Conservation (phyloP, 2,113 vertebrate species). For the Craseonycteris thonglongyai region DNA sequence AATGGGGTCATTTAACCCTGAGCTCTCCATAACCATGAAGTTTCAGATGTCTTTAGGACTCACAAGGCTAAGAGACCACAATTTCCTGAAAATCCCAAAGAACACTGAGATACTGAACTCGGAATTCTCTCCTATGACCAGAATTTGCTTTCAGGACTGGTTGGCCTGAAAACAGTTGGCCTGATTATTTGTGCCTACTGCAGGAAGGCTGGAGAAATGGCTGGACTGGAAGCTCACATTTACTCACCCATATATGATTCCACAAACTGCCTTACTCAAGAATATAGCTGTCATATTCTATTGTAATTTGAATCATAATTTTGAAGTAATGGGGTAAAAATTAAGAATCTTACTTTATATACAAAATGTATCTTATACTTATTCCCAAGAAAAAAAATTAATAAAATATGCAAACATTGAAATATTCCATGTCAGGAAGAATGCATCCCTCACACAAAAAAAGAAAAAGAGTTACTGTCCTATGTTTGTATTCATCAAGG, state of each 20-base stretch:
- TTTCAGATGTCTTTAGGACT: conserved; percentile 5
- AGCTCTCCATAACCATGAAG: background rate
- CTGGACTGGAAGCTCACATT: background rate
- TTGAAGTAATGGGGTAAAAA: background rate
- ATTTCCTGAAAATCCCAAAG: background rate
- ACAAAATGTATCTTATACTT: background rate
- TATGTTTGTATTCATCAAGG: background rate
- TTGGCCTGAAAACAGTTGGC: no score
- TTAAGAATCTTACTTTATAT: background rate
- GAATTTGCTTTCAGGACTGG: background rate
- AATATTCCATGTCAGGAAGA: background rate
- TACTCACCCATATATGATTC: background rate
- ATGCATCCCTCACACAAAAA: background rate
- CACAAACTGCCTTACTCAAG: background rate
- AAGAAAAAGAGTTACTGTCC: background rate
- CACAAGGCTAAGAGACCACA: background rate
- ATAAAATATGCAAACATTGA: background rate
- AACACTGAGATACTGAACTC: conserved; percentile 1
- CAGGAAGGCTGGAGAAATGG: background rate
- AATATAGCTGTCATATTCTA: background rate
- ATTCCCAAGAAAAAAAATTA: conserved; percentile 10
- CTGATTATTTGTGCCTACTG: background rate
- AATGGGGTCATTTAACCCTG: background rate
- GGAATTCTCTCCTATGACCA: background rate
- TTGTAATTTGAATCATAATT: background rate